Percentiles rank a stretch among this genome's conserved stretches.
Conservation (phyloP, 2,888 invertebrate species). For the Marasmarcha lunaedactyla region DNA sequence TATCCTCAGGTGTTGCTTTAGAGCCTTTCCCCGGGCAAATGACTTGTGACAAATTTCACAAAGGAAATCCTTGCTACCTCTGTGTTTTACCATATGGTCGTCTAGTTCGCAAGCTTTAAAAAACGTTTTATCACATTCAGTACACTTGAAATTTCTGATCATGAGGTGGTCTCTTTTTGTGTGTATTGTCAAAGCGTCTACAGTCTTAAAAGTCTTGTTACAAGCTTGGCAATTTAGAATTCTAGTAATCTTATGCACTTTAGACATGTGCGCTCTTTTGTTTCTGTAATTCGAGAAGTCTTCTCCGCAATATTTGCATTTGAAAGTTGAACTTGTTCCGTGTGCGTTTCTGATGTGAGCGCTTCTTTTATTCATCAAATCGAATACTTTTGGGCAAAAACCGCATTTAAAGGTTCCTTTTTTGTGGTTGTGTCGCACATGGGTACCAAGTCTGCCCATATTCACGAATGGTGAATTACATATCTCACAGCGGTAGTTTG, state of each 20-base stretch:
- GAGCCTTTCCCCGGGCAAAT: slow-evolving; percentile 18
- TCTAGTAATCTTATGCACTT: slow-evolving; percentile 25
- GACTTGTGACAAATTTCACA: slow-evolving; percentile 37
- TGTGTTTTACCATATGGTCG: slow-evolving; percentile 36
- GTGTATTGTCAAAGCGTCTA: slow-evolving; percentile 24
- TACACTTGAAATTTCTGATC: slow-evolving; percentile 36
- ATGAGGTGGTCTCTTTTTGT: slow-evolving; percentile 37
- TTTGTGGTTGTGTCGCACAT: slow-evolving; percentile 18
- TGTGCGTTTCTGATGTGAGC: slow-evolving; percentile 3
- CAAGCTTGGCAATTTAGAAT: slow-evolving; percentile 29
- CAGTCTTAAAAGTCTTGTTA: slow-evolving; percentile 22
- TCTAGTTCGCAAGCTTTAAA: slow-evolving; percentile 20
- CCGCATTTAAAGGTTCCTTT: slow-evolving; percentile 21
- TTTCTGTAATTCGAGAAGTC: slow-evolving; percentile 23
- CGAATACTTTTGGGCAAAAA: slow-evolving; percentile 34
- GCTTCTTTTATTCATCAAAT: slow-evolving; percentile 16
- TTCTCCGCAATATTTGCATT: slow-evolving; percentile 30
- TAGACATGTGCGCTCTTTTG: slow-evolving; percentile 28
- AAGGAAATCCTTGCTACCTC: slow-evolving; percentile 30
- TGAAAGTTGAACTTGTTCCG: slow-evolving; percentile 14
- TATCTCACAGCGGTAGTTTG: slow-evolving; percentile 23
- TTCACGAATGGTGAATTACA: slow-evolving; percentile 32
- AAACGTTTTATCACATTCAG: slow-evolving; percentile 41
- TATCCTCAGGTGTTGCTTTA: slow-evolving; percentile 26
- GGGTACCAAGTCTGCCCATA: slow-evolving; percentile 17